phyloP scores from a whole-genome alignment of 2,113 vertebrate genomes.

The Burhinus oedicnemus region DNA sequence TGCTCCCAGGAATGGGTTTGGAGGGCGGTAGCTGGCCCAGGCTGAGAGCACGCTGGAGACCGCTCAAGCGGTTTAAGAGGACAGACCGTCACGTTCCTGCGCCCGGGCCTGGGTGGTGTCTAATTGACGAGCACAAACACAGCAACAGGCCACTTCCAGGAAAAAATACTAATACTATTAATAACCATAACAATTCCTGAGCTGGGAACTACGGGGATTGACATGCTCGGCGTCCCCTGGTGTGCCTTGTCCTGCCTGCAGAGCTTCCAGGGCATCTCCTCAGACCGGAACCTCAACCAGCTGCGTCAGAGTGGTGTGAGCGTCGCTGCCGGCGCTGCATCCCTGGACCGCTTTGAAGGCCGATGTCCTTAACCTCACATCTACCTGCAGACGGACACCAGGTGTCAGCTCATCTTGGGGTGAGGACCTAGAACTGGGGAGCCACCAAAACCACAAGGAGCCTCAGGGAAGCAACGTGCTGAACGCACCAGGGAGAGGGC shows the following conservation, averaged over 20 bases:
- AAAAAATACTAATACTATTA: not conserved
- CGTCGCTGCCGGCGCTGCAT: not conserved
- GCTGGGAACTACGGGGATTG: not conserved
- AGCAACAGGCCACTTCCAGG: not conserved
- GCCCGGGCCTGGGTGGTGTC: not conserved
- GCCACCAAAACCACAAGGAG: not conserved
- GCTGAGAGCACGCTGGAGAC: not conserved
- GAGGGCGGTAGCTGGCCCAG: not conserved
- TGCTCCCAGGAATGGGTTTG: not conserved
- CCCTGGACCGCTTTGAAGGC: not conserved
- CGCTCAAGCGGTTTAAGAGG: not conserved
- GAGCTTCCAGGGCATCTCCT: not conserved
- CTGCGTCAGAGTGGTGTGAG: not conserved
- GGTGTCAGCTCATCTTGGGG: too few relatives aligned
- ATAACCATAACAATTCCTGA: not conserved
- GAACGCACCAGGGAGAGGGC: not conserved
- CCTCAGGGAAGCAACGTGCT: accelerated
- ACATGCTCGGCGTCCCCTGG: too few relatives aligned
- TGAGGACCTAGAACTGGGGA: not conserved
- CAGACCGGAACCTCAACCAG: not conserved
- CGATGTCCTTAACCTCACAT: not conserved
- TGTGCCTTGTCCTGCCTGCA: not conserved
- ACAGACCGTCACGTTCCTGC: not conserved
- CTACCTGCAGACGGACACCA: not conserved
- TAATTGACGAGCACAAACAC: not conserved